Evolutionary conservation across 2,888 invertebrate species (phyloP).

Genomic region (Caenorhabditis sinica): DNA sequence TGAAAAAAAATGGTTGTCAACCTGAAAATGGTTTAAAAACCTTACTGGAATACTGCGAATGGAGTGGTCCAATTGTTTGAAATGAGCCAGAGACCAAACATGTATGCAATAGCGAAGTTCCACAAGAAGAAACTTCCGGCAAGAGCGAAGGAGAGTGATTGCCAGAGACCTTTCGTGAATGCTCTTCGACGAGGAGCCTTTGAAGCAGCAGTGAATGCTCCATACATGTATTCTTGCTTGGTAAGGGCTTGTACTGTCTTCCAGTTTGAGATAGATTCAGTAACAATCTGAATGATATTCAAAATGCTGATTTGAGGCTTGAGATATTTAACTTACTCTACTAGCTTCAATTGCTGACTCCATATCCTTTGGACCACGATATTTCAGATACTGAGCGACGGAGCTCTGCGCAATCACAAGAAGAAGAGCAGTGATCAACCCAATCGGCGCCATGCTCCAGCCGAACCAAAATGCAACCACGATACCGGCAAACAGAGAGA

Average conservation of each 20-base stretch:
- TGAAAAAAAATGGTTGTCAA: conserved; percentile 72
- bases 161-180: conserved; percentile 74
- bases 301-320: background rate
- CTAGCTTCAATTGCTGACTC: conserved; percentile 75
- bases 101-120: conserved; percentile 78
- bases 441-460: conserved; percentile 79
- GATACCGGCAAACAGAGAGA: conserved; percentile 75
- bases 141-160: conserved; percentile 71
- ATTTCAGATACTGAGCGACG: conserved; percentile 76
- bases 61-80: conserved; percentile 72
- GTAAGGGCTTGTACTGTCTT: conserved; percentile 84
- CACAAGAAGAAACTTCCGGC: conserved; percentile 72
- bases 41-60: conserved; percentile 79
- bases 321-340: conserved; percentile 60
- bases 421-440: conserved; percentile 73
- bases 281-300: conserved; percentile 79
- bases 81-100: conserved; percentile 76
- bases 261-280: conserved; percentile 85
- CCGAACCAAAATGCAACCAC: conserved; percentile 79
- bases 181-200: conserved; percentile 69
- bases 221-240: conserved; percentile 83
- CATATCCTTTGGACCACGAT: conserved; percentile 73
- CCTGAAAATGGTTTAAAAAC: background rate
- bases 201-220: conserved; percentile 64
- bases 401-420: conserved; percentile 63